Evolutionary conservation across 2,797 vertebrate species (phyloP).

Genomic region (Distichodus sexfasciatus): DNA sequence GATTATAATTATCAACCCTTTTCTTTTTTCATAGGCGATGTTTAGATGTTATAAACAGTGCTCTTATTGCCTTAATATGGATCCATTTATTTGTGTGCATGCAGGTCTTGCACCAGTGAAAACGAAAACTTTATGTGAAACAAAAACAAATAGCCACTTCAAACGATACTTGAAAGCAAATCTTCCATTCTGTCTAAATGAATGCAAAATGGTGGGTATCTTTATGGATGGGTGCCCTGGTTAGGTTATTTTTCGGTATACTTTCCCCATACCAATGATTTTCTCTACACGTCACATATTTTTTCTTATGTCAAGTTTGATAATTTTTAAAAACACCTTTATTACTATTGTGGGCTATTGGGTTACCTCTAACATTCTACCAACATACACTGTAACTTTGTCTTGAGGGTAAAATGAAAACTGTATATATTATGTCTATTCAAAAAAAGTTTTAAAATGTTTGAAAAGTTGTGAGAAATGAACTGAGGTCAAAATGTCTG

Average conservation of each 20-base stretch:
- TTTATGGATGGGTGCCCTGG: constrained; percentile 42
- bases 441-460: constrained; percentile 66
- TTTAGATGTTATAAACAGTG: constrained; percentile 45
- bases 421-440: constrained; percentile 50
- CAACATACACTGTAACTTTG: constrained; percentile 35
- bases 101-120: constrained; percentile 55
- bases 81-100: constrained; percentile 53
- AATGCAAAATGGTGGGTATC: constrained; percentile 48
- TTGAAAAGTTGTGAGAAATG: constrained; percentile 63
- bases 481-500: constrained; percentile 73
- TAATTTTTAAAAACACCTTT: constrained; percentile 36
- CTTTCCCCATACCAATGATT: constrained; percentile 44
- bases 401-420: constrained; percentile 47
- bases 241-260: constrained; percentile 35
- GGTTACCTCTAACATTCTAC: constrained; percentile 34
- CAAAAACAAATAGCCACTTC: constrained; percentile 30
- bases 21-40: constrained; percentile 41
- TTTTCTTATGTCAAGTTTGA: constrained; percentile 25
- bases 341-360: constrained; percentile 20
- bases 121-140: constrained; percentile 32
- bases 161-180: constrained; percentile 54
- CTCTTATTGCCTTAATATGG: constrained; percentile 55
- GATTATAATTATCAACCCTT: constrained; percentile 35
- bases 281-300: constrained; percentile 35
- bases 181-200: constrained; percentile 53